phyloP scores from a whole-genome alignment of 2,888 invertebrate species.

The Drosophila nr. perissopoda region DNA sequence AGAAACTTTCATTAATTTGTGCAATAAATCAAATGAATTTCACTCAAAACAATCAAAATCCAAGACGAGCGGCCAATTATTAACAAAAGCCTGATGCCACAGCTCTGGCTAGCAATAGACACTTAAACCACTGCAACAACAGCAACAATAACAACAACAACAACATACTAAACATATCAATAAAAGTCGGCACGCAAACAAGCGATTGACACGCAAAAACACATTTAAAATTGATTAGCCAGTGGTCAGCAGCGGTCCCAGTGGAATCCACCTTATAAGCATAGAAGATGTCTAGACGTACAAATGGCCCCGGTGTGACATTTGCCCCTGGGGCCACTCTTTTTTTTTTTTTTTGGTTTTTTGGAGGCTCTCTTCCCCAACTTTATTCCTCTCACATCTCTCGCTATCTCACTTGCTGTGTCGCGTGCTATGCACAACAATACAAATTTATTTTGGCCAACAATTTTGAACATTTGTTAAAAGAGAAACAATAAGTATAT shows the following conservation, averaged over 20 bases:
- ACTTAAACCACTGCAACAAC: conserved; percentile 28
- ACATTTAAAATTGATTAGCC: conserved; percentile 81
- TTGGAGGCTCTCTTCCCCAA: conserved; percentile 4
- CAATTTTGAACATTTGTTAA: conserved; percentile 68
- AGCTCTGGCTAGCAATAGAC: conserved; percentile 20
- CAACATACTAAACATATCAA: conserved; percentile 69
- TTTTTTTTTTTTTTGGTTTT: neutral
- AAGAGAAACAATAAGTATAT: conserved; percentile 48
- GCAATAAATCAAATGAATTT: conserved; percentile 79
- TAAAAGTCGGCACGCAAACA: conserved; percentile 78
- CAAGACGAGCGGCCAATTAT: conserved; percentile 72
- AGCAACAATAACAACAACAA: conserved; percentile 35
- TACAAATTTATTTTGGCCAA: conserved; percentile 60
- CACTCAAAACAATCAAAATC: conserved; percentile 74
- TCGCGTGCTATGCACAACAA: conserved; percentile 72
- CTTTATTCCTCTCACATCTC: neutral
- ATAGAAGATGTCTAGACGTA: conserved; percentile 74
- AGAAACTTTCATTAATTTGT: conserved; percentile 71
- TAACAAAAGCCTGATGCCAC: conserved; percentile 57
- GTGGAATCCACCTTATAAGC: conserved; percentile 40
- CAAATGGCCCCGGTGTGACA: conserved; percentile 70
- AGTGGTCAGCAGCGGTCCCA: conserved; percentile 35
- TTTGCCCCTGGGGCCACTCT: conserved; percentile 65
- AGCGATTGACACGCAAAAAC: conserved; percentile 81
- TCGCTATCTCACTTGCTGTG: conserved; percentile 40